Conservation (phyloP, 2,888 invertebrate species). For the Erebia ligea region DNA sequence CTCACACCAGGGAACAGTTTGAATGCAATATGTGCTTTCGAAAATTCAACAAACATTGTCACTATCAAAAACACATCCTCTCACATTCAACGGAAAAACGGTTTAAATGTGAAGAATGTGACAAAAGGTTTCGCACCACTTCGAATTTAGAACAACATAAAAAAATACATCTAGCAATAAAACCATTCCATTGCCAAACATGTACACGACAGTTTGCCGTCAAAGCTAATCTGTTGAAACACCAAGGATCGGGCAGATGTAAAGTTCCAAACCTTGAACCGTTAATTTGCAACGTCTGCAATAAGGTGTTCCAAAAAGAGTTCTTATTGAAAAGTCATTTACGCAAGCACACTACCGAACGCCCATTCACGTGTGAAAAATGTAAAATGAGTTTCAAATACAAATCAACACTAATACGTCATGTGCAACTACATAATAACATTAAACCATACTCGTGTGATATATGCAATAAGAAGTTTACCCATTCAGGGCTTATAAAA, state of each 20-base stretch:
- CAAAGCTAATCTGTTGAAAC: conserved; percentile 47
- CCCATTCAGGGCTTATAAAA: conserved; percentile 51
- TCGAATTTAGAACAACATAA: conserved; percentile 57
- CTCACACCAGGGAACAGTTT: conserved; percentile 45
- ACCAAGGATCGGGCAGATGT: conserved; percentile 42
- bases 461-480: conserved; percentile 51
- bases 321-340: conserved; percentile 49
- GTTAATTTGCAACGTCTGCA: conserved; percentile 45
- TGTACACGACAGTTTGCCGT: conserved; percentile 49
- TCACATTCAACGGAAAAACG: conserved; percentile 44
- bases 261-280: conserved; percentile 37
- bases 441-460: conserved; percentile 50
- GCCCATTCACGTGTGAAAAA: conserved; percentile 46
- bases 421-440: conserved; percentile 56
- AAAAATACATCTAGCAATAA: conserved; percentile 46
- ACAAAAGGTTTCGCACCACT: conserved; percentile 51
- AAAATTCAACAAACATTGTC: conserved; percentile 46
- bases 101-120: conserved; percentile 51
- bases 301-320: conserved; percentile 48
- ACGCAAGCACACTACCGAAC: conserved; percentile 45
- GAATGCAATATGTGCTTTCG: conserved; percentile 62
- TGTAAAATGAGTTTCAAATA: conserved; percentile 57
- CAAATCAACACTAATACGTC: conserved; percentile 59
- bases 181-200: conserved; percentile 46
- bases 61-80: conserved; percentile 40